Conservation (phyloP, 2,888 invertebrate genomes). For the Eurytoma californica region DNA sequence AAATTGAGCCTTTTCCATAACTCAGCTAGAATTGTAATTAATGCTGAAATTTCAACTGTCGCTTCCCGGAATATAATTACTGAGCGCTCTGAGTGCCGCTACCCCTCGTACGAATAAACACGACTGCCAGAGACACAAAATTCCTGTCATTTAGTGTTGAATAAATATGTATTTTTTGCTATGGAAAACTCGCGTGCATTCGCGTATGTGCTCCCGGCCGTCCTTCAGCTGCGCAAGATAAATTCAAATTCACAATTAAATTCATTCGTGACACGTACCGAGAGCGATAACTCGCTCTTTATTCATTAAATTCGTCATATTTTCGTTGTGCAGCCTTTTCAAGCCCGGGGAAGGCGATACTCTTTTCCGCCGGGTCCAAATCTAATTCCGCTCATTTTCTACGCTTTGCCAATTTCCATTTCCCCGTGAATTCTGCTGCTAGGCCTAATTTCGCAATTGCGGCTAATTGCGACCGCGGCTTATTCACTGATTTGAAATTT, state of each 20-base stretch:
- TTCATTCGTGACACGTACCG: background rate
- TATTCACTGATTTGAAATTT: slow-evolving; percentile 17
- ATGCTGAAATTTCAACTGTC: too few relatives aligned
- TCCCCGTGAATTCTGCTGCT: background rate
- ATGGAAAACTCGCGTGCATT: background rate
- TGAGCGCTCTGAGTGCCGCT: background rate
- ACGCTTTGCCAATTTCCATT: too few relatives aligned
- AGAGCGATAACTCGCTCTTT: background rate
- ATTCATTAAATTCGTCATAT: background rate
- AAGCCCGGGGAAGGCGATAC: background rate
- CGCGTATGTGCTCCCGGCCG: background rate
- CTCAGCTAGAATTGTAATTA: too few relatives aligned
- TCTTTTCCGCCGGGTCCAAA: background rate
- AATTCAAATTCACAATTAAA: slow-evolving; percentile 34
- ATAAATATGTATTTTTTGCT: slow-evolving; percentile 18
- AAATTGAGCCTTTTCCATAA: too few relatives aligned
- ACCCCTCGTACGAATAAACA: slow-evolving; percentile 7
- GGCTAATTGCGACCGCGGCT: background rate
- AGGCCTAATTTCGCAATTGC: background rate
- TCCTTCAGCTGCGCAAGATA: background rate
- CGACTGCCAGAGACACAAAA: slow-evolving; percentile 6
- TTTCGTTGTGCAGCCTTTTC: background rate
- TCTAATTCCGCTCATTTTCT: too few relatives aligned
- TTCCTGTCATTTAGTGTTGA: slow-evolving; percentile 20
- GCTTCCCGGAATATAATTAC: too few relatives aligned